Evolutionary conservation across 2,797 vertebrate genomes (phyloP).

Genomic region (Ibycter americanus): DNA sequence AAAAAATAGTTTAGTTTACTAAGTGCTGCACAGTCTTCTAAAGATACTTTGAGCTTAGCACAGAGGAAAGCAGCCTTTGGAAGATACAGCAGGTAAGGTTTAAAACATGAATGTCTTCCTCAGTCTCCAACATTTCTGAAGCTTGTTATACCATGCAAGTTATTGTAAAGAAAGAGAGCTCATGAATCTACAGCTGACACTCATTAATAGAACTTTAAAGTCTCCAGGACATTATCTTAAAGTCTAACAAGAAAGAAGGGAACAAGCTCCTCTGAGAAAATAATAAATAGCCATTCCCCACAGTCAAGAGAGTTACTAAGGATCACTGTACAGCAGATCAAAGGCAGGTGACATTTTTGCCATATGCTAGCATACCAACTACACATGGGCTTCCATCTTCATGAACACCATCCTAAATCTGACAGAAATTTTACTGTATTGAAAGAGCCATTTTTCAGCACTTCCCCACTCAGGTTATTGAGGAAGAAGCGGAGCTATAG

Average conservation of each 20-base stretch:
- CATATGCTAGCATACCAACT: fast-evolving
- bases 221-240: not conserved
- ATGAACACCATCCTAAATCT: not conserved
- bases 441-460: not conserved
- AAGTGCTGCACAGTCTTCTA: not conserved
- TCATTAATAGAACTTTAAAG: not conserved
- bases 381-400: not conserved
- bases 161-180: not conserved
- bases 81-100: not conserved
- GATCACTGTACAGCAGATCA: fast-evolving
- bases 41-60: not conserved
- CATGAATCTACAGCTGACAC: not conserved
- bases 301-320: not conserved
- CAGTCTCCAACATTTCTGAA: not conserved
- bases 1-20: not conserved
- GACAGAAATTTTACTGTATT: not conserved
- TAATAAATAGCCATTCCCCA: not conserved
- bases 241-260: not conserved
- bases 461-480: not conserved
- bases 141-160: constrained; percentile 17
- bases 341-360: not conserved
- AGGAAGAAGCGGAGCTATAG: not conserved
- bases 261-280: not conserved
- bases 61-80: not conserved
- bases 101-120: not conserved